Base-by-base conservation (phyloP, 2,113 vertebrate species). In the Vicugna pacos region DNA sequence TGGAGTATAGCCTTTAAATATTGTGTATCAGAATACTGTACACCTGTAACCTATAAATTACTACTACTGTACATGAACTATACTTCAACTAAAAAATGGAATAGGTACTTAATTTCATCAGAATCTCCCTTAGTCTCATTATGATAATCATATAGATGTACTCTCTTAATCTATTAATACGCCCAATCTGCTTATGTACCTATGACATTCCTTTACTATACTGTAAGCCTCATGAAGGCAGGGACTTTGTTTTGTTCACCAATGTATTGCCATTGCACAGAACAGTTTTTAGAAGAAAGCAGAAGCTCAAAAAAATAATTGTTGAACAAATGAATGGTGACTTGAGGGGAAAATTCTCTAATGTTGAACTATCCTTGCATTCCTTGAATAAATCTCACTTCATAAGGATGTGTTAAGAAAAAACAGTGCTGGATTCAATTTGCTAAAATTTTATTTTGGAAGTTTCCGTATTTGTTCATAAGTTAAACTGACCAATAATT, bases 11-110 rank as follows among this genome's bases (percentile, higher is more conserved):
- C 75, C 32, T 77, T 35, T 77, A 77, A 77, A 54, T 54, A n/a
- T n/a, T 8, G 22, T 14, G 19, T 22, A n/a, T 0, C 1, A 54
- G 10, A 8, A 7, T 5, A 24, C 2, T 4, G 19, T 8, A 35
- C 30, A 77, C 50, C 32, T 79, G 75, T 13, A 35, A 8, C 64
- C 7, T 77, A 22, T 5, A 24, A 77, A 54, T 42, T 42, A 42
- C 38, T 42, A 42, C 38, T 24, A 54, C 1, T n/a, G 19, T 54
- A 22, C 32, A 77, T 77, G 11, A 77, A 14, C 30, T n/a, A 54
- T 15, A 15, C 52, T 54, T 79, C 20, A 24, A n/a, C 11, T 38
- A 6, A 80, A 52, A 11, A 17, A 35, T 1, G 17, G 58, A 64
- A 14, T 2, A 10, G 48, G 15, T 1, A 3, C 82, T 52, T 52